Evolutionary conservation across 35 echinoderm and acorn worm genomes (phyloP).

Genomic region (Heliocidaris erythrogramma): DNA sequence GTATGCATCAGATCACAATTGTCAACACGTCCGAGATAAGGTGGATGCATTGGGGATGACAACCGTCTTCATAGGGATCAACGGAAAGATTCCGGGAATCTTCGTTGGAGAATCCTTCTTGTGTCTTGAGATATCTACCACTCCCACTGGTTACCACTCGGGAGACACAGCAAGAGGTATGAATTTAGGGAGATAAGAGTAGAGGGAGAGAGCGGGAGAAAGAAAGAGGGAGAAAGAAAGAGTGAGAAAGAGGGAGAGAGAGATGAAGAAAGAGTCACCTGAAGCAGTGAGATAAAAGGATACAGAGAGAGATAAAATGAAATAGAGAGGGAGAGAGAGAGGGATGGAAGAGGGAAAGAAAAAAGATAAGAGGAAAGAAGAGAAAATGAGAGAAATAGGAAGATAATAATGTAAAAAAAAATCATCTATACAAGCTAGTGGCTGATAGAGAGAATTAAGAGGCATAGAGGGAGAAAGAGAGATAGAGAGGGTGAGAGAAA

Average conservation of each 20-base stretch:
- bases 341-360: too few species aligned
- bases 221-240: neutral
- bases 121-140: neutral
- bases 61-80: neutral
- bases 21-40: constrained; percentile 8
- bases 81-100: neutral
- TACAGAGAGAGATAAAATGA: neutral
- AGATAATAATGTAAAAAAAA: too few species aligned
- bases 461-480: too few species aligned
- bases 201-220: neutral
- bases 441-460: too few species aligned
- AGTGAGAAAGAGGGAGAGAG: neutral
- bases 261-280: neutral
- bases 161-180: neutral
- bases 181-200: neutral
- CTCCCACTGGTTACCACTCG: neutral
- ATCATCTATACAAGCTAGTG: too few species aligned
- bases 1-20: constrained; percentile 3
- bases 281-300: neutral
- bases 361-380: too few species aligned
- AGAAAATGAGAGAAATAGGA: too few species aligned
- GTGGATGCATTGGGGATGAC: neutral
- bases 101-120: neutral
- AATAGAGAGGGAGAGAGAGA: too few species aligned
- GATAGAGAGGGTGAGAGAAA: too few species aligned